Evolutionary conservation across 2,797 vertebrate genomes (phyloP), one percentile per base, ranked within the genome.

Genomic region (Galaxias olidus): DNA sequence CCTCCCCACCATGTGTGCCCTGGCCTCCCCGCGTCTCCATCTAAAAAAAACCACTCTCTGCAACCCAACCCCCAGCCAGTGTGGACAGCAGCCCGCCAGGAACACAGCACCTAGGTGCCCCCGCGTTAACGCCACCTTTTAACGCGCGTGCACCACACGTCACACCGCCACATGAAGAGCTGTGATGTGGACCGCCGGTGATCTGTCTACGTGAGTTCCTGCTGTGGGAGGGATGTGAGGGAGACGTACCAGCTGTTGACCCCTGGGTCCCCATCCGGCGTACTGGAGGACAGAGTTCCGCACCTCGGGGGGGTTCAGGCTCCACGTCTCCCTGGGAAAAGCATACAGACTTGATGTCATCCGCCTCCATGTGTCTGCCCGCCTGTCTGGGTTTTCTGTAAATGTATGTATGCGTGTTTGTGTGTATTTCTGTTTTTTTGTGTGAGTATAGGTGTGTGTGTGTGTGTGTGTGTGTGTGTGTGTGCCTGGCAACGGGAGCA

Each of bases 251-350:
- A 99, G 90, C 88, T 99, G 97, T 80, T 98, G 96, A 71, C 93
- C 96, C 72, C 91, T 94, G 0, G 96, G 94, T 63, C 97, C 97
- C 97, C 97, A 98, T 78, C 95, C 96, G 14, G 97, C 97, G 43
- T 95, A 99, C 82, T 98, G 96, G 76, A 99, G 93, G 53, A 91
- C 91, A 10, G 93, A 92, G 18, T 94, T 92, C 74, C 90, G 92
- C 83, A 98, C 96, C 82, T 98, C 96, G 0, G 96, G 95, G 17
- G 97, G 95, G 65, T 93, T 95, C 79, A 99, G 84, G 69, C 89
- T 91, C 84, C 93, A 94, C 9, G 94, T 95, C 71, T 98, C 95
- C 86, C 96, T 98, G 92, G 43, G 61, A 69, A 61, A 46, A 71
- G 6, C 50, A 68, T 49, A 76, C 49, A 68, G 44, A 65, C 53